phyloP scores from a whole-genome alignment of 2,797 vertebrate genomes.

The Sandelia bainsii region DNA sequence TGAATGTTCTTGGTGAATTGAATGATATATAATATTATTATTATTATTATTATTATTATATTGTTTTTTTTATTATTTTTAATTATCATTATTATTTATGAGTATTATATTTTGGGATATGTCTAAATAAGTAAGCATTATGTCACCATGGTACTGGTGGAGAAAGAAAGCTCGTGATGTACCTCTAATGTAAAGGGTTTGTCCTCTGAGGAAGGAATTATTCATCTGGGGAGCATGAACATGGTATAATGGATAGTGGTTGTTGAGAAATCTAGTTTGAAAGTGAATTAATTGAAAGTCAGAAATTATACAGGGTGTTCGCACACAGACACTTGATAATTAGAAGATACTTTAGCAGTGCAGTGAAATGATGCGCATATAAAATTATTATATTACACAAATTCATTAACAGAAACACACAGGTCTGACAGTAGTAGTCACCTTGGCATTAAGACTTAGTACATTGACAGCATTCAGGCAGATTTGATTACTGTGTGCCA shows the following conservation, averaged over 20 bases:
- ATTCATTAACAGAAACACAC: slow-evolving; percentile 60
- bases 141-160: too few relatives aligned
- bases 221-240: background rate
- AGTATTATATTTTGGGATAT: too few relatives aligned
- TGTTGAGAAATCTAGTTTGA: background rate
- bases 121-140: too few relatives aligned
- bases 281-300: too few relatives aligned
- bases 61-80: too few relatives aligned
- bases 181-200: background rate
- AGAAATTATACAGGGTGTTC: background rate
- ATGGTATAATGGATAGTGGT: background rate
- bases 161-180: background rate
- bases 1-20: background rate
- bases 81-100: too few relatives aligned
- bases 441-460: slow-evolving; percentile 48
- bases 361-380: slow-evolving; percentile 34
- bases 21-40: too few relatives aligned
- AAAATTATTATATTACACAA: slow-evolving; percentile 48
- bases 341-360: slow-evolving; percentile 26
- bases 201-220: background rate
- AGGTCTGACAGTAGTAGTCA: slow-evolving; percentile 42
- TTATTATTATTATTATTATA: too few relatives aligned
- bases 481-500: slow-evolving; percentile 11
- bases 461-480: slow-evolving; percentile 17
- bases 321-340: slow-evolving; percentile 35